Percentiles rank a stretch among this genome's conserved stretches.
Conservation (phyloP, 2,888 invertebrate genomes). For the Ornithoptera priamus region DNA sequence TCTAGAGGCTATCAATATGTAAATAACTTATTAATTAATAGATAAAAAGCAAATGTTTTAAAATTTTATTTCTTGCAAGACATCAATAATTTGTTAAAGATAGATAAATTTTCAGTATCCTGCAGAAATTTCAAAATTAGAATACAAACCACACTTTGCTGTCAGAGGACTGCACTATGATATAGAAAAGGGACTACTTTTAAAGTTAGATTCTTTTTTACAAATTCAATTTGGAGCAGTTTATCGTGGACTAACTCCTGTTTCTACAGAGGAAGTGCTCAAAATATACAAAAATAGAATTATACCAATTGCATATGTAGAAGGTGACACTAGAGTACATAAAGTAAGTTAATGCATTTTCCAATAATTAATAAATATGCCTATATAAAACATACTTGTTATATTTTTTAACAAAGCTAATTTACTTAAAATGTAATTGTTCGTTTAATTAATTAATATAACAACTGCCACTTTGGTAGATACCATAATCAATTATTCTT, state of each 20-base stretch:
- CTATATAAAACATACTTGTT: too few species aligned
- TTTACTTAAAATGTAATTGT: too few species aligned
- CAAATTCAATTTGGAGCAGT: constrained; percentile 98
- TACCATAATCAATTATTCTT: too few species aligned
- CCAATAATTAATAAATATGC: neutral
- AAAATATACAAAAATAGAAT: constrained; percentile 91
- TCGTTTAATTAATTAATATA: too few species aligned
- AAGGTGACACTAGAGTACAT: constrained; percentile 86
- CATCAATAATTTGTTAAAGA: neutral
- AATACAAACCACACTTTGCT: constrained; percentile 96
- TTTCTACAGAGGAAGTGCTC: constrained; percentile 91
- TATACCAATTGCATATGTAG: constrained; percentile 92
- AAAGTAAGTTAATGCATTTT: constrained; percentile 78
- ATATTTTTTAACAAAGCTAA: too few species aligned
- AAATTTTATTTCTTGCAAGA: neutral
- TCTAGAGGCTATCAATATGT: neutral
- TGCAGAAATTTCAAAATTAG: constrained; percentile 86
- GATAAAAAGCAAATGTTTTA: neutral
- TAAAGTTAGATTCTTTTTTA: constrained; percentile 97
- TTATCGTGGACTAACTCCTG: constrained; percentile 90
- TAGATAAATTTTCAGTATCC: constrained; percentile 86
- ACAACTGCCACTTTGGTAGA: too few species aligned
- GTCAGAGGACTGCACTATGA: constrained; percentile 99
- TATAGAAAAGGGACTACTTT: constrained; percentile 93
- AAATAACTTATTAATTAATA: neutral